Conservation (phyloP, 1,140 invertebrate species). For the Pectinophora gossypiella region DNA sequence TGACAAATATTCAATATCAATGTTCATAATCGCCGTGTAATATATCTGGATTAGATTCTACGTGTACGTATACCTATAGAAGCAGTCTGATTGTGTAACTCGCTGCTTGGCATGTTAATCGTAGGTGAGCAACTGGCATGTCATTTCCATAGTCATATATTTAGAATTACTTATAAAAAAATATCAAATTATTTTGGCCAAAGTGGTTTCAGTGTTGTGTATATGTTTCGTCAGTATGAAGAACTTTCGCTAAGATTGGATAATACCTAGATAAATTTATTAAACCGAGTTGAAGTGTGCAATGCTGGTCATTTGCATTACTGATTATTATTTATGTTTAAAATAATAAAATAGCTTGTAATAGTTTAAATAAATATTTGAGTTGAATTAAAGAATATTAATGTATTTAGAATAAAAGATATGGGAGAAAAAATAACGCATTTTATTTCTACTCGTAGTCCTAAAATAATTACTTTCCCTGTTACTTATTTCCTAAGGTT, state of each 20-base stretch:
- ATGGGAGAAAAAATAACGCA: slow-evolving; percentile 69
- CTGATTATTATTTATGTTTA: slow-evolving; percentile 72
- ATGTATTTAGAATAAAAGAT: slow-evolving; percentile 75
- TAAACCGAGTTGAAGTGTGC: slow-evolving; percentile 68
- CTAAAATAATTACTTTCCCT: too few species aligned
- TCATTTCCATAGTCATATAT: slow-evolving; percentile 29
- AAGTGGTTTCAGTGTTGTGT: slow-evolving; percentile 55
- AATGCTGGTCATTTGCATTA: slow-evolving; percentile 74
- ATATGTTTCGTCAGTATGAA: slow-evolving; percentile 59
- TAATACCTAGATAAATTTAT: slow-evolving; percentile 66
- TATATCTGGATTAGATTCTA: too few species aligned
- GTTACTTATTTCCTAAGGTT: too few species aligned
- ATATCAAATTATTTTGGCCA: slow-evolving; percentile 25
- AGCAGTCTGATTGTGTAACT: not conserved
- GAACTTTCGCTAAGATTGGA: slow-evolving; percentile 65
- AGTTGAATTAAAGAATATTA: slow-evolving; percentile 74
- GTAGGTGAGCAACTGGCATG: slow-evolving; percentile 48
- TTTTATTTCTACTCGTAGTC: too few species aligned
- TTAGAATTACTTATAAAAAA: slow-evolving; percentile 19
- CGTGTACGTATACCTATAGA: too few species aligned
- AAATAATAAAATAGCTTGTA: slow-evolving; percentile 70
- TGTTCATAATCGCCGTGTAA: too few species aligned
- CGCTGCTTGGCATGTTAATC: too few species aligned
- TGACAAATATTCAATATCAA: too few species aligned
- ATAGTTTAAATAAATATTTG: slow-evolving; percentile 74